These are phyloP conservation scores for Trichechus manatus DNA, from an alignment of 2,113 vertebrate genomes.

Conservation along the genomic window DNA sequence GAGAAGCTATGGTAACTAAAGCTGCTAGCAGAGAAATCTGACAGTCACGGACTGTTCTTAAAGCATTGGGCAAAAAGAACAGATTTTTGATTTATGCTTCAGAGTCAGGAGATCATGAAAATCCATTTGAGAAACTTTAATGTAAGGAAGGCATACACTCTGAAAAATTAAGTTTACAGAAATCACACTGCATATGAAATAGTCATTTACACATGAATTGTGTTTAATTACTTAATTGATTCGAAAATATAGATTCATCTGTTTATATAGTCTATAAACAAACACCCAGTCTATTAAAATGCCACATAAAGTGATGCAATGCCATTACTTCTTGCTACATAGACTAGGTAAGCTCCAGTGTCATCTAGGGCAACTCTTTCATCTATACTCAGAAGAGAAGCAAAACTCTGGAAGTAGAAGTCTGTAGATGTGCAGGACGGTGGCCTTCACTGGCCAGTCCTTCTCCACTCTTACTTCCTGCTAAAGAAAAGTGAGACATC, in stretches of 20 bases:
- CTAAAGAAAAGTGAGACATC: not conserved
- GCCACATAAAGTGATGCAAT: not conserved
- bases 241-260: slow-evolving; percentile 72
- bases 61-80: slow-evolving; percentile 62
- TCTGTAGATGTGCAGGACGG: not conserved
- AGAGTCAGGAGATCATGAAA: slow-evolving; percentile 66
- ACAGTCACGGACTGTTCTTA: slow-evolving; percentile 73
- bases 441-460: not conserved
- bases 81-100: slow-evolving; percentile 80
- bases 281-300: slow-evolving; percentile 67
- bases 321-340: not conserved
- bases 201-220: slow-evolving; percentile 71
- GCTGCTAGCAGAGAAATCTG: slow-evolving; percentile 69
- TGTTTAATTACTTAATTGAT: slow-evolving; percentile 78
- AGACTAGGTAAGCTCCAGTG: not conserved
- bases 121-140: slow-evolving; percentile 71
- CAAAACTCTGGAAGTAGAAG: not conserved
- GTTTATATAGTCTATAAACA: slow-evolving; percentile 63
- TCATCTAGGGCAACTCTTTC: not conserved
- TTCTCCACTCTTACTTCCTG: not conserved
- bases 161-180: slow-evolving; percentile 74
- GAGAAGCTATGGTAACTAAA: slow-evolving; percentile 76
- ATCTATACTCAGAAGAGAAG: not conserved
- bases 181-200: slow-evolving; percentile 60
- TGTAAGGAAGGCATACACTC: slow-evolving; percentile 53